Evolutionary conservation across 2,888 invertebrate genomes (phyloP), one percentile per base, ranked within the genome.

Genomic region (Dicranocentrus wangi): DNA sequence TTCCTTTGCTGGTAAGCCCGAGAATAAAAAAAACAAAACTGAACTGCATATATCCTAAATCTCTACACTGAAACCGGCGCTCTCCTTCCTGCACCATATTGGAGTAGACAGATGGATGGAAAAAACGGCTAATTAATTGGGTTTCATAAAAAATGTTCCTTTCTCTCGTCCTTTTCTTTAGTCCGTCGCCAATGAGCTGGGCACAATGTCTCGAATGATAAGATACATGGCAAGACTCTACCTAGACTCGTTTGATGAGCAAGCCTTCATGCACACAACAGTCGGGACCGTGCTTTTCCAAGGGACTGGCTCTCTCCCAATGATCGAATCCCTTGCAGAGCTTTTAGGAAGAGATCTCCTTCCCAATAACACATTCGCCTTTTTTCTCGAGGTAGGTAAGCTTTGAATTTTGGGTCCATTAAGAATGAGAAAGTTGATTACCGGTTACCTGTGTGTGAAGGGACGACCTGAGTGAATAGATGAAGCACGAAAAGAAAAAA

Each of bases 321-420:
- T 84, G 77, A 75, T 84, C 58, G 68, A 84, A 27, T 79, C 79
- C 8, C 53, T 84, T 13, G 69, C 80, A 2, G 61, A 58, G 21
- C 60, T 84, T 47, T 70, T 77, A 53, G 82, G 81, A 2, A 32
- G 68, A 53, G 58, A 66, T 0, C 53, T 71, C 23, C 51, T 84
- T 7, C 82, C 82, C 1, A 84, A 84, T 47, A 81, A 78, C 53
- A 84, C 82, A 0, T 84, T 82, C 47, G 84, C 81, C 19, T 68
- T 82, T 32, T 82, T 82, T 43, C 75, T 77, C 39, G 84, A 81
- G 81, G 84, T 84, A 82, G 73, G 53, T 13, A 21, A 55, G n/a
- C n/a, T n/a, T n/a, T n/a, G n/a, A n/a, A n/a, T n/a, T n/a, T n/a
- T n/a, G n/a, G n/a, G n/a, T n/a, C n/a, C n/a, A n/a, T n/a, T n/a